Conservation (phyloP, 2,888 invertebrate genomes). For the Cephus sareptanus region DNA sequence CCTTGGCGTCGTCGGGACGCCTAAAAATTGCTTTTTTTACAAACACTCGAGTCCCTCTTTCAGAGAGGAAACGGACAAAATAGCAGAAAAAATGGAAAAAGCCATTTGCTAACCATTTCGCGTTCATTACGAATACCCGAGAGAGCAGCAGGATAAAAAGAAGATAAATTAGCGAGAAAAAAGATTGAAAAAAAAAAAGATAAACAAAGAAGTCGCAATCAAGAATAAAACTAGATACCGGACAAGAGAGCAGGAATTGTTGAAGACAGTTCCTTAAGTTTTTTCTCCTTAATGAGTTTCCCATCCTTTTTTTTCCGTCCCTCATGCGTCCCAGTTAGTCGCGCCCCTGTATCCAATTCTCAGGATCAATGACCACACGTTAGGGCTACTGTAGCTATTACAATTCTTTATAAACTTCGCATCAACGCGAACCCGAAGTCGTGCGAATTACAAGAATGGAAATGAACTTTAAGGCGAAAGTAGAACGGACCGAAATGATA, state of each 20-base stretch:
- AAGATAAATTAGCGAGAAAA: not conserved
- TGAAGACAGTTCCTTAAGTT: slow-evolving; percentile 13
- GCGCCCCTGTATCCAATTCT: not conserved
- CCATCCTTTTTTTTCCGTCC: slow-evolving; percentile 15
- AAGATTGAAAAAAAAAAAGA: not conserved
- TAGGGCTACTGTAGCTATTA: not conserved
- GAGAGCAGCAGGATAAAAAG: not conserved
- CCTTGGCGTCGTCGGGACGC: not conserved
- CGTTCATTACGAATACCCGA: not conserved
- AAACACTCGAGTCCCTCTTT: no score
- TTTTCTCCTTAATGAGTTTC: slow-evolving; percentile 13
- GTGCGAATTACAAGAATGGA: not conserved
- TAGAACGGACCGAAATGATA: not conserved
- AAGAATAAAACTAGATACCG: not conserved
- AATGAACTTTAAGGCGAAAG: not conserved
- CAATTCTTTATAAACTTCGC: not conserved
- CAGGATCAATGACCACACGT: not conserved
- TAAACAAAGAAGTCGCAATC: not conserved
- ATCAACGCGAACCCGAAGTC: not conserved
- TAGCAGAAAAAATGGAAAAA: not conserved
- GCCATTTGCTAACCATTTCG: not conserved
- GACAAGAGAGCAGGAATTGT: not conserved
- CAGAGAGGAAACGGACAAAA: not conserved
- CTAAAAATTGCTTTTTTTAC: not conserved
- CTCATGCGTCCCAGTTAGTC: not conserved